phyloP scores from a whole-genome alignment of 2,888 invertebrate species.

The Lasius fuliginosus region DNA sequence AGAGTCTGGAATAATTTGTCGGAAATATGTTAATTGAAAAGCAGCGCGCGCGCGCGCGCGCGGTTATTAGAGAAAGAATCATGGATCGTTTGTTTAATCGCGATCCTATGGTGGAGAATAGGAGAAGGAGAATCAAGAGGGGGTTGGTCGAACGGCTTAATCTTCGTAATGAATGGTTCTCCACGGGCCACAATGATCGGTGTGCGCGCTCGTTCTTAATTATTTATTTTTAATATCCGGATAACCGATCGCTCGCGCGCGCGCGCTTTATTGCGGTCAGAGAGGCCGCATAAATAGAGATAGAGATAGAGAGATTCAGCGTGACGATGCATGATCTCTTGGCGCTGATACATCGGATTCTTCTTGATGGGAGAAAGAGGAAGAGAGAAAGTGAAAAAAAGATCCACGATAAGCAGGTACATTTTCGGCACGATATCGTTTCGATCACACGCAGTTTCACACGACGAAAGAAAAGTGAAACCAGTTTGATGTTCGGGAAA shows the following conservation, averaged over 20 bases:
- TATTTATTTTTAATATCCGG: slow-evolving; percentile 73
- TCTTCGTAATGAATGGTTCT: slow-evolving; percentile 75
- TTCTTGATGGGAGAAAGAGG: slow-evolving; percentile 50
- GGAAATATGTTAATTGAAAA: slow-evolving; percentile 73
- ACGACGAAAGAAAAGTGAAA: slow-evolving; percentile 71
- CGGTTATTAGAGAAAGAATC: slow-evolving; percentile 48
- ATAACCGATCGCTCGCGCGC: slow-evolving; percentile 11
- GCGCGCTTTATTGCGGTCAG: slow-evolving; percentile 55
- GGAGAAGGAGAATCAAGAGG: slow-evolving; percentile 46
- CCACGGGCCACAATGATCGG: slow-evolving; percentile 57
- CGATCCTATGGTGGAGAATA: slow-evolving; percentile 30
- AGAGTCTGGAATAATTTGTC: slow-evolving; percentile 64
- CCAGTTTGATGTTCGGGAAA: slow-evolving; percentile 61
- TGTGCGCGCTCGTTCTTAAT: slow-evolving; percentile 66
- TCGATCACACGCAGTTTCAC: slow-evolving; percentile 63
- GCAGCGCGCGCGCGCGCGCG: slow-evolving; percentile 34
- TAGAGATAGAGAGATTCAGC: slow-evolving; percentile 57
- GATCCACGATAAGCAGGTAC: slow-evolving; percentile 72
- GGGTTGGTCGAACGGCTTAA: slow-evolving; percentile 73
- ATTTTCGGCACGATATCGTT: slow-evolving; percentile 64
- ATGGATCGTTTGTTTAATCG: slow-evolving; percentile 64
- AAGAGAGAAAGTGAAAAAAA: slow-evolving; percentile 39
- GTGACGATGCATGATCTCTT: slow-evolving; percentile 71
- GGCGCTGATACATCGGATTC: slow-evolving; percentile 33
- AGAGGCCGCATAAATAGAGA: slow-evolving; percentile 56